These are phyloP conservation scores for Cabera pusaria DNA, from an alignment of 2,888 invertebrate genomes.

Conservation along the genomic window DNA sequence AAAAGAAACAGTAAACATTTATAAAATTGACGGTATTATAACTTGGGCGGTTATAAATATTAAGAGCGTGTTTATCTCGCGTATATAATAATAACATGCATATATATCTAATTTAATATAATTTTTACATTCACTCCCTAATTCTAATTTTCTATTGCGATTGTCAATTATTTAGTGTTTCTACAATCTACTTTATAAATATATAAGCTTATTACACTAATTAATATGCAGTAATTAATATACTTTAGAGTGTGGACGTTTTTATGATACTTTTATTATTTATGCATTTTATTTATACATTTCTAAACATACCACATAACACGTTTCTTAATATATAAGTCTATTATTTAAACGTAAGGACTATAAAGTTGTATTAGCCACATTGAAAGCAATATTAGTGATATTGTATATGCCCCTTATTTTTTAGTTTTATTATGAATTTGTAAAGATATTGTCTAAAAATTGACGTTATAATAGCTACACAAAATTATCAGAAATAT, in stretches of 20 bases:
- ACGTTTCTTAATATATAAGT: too few species aligned
- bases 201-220: slow-evolving; percentile 23
- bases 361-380: slow-evolving; percentile 34
- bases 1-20: too few species aligned
- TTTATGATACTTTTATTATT: slow-evolving; percentile 58
- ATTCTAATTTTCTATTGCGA: too few species aligned
- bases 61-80: slow-evolving; percentile 5
- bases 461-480: slow-evolving; percentile 55
- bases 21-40: slow-evolving; percentile 4
- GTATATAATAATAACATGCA: too few species aligned
- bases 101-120: too few species aligned
- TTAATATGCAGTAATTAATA: slow-evolving; percentile 48
- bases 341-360: too few species aligned
- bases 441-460: slow-evolving; percentile 68
- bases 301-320: slow-evolving; percentile 8
- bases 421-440: slow-evolving; percentile 14
- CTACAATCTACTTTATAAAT: slow-evolving; percentile 30
- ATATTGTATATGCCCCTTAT: slow-evolving; percentile 20
- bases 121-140: too few species aligned
- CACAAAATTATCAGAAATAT: not conserved
- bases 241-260: slow-evolving; percentile 71
- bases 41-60: slow-evolving; percentile 6
- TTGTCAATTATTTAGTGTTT: too few species aligned
- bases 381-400: slow-evolving; percentile 24
- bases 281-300: slow-evolving; percentile 16